A percentile compares a stretch with the other conserved stretches of the same genome.
These are phyloP conservation scores for Mesembrinibis cayennensis DNA, from an alignment of 2,113 vertebrate genomes.

Conservation along the genomic window DNA sequence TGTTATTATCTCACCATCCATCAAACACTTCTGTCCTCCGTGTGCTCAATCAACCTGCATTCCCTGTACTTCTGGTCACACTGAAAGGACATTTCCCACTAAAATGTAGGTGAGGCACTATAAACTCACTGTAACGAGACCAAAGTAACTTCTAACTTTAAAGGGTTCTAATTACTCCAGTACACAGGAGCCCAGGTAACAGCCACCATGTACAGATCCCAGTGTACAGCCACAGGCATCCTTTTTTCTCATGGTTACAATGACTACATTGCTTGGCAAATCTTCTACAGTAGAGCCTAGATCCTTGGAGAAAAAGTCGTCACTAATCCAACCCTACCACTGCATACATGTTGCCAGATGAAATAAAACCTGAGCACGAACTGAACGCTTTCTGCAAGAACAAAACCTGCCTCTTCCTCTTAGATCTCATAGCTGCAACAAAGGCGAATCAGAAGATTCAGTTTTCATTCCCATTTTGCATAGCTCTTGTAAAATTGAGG, in stretches of 20 bases:
- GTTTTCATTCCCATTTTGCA: background rate
- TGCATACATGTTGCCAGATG: background rate
- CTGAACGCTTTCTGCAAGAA: background rate
- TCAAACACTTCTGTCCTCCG: background rate
- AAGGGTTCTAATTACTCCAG: background rate
- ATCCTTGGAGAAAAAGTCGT: background rate
- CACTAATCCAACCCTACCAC: background rate
- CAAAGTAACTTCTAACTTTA: background rate
- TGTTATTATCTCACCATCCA: background rate
- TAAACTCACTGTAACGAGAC: background rate
- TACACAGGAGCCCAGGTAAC: background rate
- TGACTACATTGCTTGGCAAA: background rate
- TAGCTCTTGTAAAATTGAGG: background rate
- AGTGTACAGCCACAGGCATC: background rate
- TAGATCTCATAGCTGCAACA: background rate
- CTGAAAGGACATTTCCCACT: background rate
- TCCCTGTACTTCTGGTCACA: background rate
- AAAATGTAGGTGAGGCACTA: background rate
- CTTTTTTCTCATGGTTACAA: background rate
- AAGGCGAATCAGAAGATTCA: background rate
- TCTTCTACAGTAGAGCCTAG: background rate
- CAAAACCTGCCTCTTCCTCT: background rate
- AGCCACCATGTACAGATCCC: background rate
- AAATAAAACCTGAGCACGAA: background rate
- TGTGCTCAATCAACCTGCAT: background rate